phyloP scores from a whole-genome alignment of 2,113 vertebrate species.

The Fregetta grallaria region DNA sequence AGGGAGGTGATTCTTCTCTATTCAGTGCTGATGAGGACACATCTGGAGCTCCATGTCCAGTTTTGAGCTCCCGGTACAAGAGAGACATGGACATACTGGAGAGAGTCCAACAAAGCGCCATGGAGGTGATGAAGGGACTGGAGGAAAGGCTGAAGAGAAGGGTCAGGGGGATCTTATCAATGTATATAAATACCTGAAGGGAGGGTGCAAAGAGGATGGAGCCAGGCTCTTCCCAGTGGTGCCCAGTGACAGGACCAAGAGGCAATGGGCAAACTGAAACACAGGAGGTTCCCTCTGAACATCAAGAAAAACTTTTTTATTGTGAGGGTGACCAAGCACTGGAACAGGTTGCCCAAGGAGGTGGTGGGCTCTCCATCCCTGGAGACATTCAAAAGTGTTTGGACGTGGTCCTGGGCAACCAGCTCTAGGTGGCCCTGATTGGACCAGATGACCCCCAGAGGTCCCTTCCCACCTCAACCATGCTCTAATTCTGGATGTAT shows the following conservation, averaged over 20 bases:
- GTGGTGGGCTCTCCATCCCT: not conserved
- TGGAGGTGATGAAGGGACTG: not conserved
- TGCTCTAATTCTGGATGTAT: not conserved
- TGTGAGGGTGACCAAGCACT: not conserved
- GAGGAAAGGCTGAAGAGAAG: not conserved
- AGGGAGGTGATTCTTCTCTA: not conserved
- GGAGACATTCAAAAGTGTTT: not conserved
- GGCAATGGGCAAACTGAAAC: not conserved
- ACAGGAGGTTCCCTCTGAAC: not conserved
- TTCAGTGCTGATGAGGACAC: not conserved
- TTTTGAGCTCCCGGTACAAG: too few species aligned
- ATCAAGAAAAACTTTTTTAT: not conserved
- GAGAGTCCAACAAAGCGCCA: not conserved
- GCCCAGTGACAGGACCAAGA: not conserved
- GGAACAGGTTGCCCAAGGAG: not conserved
- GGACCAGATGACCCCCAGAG: not conserved
- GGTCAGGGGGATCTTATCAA: too few species aligned
- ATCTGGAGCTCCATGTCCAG: not conserved
- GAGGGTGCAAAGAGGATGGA: not conserved
- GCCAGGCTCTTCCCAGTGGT: not conserved
- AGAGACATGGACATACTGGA: not conserved
- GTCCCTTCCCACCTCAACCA: too few species aligned
- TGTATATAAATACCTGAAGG: not conserved
- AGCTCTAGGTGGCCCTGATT: not conserved
- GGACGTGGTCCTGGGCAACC: not conserved